A percentile compares a stretch with the other conserved stretches of the same genome.
These are phyloP conservation scores for Ferrisia virgata DNA, from an alignment of 2,888 invertebrate genomes.

Conservation along the genomic window DNA sequence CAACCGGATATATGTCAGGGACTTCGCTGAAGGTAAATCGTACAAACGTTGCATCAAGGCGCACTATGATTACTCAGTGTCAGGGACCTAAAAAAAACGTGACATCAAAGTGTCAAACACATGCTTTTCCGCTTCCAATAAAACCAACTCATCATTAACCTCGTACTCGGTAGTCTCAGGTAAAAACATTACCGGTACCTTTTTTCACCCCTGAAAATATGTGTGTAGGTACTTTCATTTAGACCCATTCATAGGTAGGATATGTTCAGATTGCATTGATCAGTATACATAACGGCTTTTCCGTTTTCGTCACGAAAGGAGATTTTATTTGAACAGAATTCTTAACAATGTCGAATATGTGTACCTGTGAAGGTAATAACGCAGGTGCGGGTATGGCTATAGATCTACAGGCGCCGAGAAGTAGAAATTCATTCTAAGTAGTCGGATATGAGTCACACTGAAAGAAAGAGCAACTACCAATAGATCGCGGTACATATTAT, in stretches of 20 bases:
- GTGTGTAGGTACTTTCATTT: too few species aligned
- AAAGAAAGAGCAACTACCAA: too few species aligned
- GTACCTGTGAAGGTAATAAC: background rate
- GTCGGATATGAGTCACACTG: background rate
- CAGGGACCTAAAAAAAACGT: background rate
- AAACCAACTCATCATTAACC: background rate
- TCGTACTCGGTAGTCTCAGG: background rate
- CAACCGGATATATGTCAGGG: slow-evolving; percentile 8
- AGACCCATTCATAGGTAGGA: background rate
- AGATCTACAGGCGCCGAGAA: background rate
- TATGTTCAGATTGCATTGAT: too few species aligned
- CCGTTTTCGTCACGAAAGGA: background rate
- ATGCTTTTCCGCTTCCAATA: background rate
- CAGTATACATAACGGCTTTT: background rate
- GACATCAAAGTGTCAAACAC: background rate
- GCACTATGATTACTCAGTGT: background rate
- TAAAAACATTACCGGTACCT: background rate
- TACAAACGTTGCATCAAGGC: background rate
- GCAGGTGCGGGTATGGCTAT: background rate
- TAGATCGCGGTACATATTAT: too few species aligned
- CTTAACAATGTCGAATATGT: background rate
- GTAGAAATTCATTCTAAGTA: background rate
- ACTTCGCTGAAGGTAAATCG: background rate
- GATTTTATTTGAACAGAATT: background rate
- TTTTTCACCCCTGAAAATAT: background rate